Base-by-base conservation (phyloP, 2,888 invertebrate species). In the Hydraecia micacea region DNA sequence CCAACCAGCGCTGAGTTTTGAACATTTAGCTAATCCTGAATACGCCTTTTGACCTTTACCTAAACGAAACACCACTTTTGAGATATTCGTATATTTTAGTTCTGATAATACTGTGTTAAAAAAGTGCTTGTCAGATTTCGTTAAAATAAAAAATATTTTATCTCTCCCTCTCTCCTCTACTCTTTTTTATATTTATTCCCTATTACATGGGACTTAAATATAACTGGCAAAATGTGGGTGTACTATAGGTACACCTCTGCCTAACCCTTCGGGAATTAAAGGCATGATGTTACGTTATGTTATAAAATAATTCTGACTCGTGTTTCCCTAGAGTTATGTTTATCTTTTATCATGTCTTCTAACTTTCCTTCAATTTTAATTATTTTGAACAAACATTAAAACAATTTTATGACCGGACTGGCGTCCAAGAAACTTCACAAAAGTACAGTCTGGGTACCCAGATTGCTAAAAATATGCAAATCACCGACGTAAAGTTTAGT, bases 381-480 rank as follows among this genome's bases (percentile, higher is more conserved):
- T 49, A 77, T 77, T 85, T 55, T 36, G 11, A 63, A 75, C 46
- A 75, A 73, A 79, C 77, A 83, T 79, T 71, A 90, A 87, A 87
- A 86, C 80, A 84, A 74, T 80, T 90, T 91, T 87, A 89, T 83
- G 81, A 75, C 78, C 58, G 39, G 49, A 77, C 70, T 86, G 89
- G 87, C 89, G 89, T 86, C 87, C 81, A 87, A 84, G 66, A 72
- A 67, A 70, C 49, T 68, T 75, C 60, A 4, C 32, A 70, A 66
- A 71, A 82, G 70, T 66, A 65, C 77, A 66, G 55, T 65, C 70
- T 76, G 73, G 66, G 68, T 80, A 81, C 80, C 75, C 60, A 80
- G 80, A 79, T 74, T 77, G 83, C 89, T 87, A 85, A 86, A 80
- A 85, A 83, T 89, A 93, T 92, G 92, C 88, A 91, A 93, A 93